phyloP scores from a whole-genome alignment of 2,797 vertebrate genomes.

The Pantherophis alleghaniensis region DNA sequence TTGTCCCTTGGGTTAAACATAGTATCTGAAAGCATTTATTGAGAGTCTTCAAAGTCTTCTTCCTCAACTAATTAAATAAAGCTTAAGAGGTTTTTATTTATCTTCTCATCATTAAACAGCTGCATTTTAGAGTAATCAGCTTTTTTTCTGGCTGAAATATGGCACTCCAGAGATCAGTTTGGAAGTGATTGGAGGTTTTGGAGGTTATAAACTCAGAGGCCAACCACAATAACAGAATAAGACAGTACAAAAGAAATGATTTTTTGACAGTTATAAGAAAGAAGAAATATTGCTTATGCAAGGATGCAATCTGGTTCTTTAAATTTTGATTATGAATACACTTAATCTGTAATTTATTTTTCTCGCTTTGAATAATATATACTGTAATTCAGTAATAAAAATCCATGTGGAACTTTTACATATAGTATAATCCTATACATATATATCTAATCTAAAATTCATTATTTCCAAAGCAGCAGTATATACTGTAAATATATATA shows the following conservation, averaged over 20 bases:
- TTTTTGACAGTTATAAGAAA: background rate
- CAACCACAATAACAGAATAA: background rate
- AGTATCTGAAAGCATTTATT: background rate
- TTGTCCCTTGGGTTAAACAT: background rate
- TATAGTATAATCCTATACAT: background rate
- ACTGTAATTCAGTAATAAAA: background rate
- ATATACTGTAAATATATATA: background rate
- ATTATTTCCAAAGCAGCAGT: background rate
- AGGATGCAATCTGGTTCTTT: background rate
- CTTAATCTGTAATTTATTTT: background rate
- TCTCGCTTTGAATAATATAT: background rate
- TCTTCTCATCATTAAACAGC: background rate
- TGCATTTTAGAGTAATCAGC: conserved; percentile 4
- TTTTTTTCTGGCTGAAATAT: conserved; percentile 1
- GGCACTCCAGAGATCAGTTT: conserved; percentile 6
- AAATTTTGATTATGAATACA: background rate
- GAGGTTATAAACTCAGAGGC: background rate
- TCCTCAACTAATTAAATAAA: background rate
- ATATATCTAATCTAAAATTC: background rate
- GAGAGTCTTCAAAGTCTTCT: background rate
- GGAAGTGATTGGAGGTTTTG: background rate
- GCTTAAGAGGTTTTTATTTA: conserved; percentile 1
- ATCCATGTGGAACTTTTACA: background rate
- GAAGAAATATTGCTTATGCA: background rate
- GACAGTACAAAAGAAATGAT: background rate